Evolutionary conservation across 2,797 vertebrate species (phyloP).

Genomic region (Falco berigora): DNA sequence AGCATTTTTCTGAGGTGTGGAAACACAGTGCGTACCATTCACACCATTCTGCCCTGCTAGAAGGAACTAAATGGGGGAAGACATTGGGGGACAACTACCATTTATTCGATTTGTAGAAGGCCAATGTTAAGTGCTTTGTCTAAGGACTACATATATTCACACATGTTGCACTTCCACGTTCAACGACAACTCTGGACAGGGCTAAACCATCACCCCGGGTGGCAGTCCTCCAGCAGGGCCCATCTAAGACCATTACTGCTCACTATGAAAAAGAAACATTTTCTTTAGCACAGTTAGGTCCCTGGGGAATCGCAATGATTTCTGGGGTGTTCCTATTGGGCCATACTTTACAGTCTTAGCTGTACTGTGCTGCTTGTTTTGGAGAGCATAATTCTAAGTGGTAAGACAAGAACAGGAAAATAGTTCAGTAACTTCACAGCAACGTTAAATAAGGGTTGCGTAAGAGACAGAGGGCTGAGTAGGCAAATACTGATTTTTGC

Average conservation of each 20-base stretch:
- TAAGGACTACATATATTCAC: rapidly evolving
- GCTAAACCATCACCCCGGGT: neutral
- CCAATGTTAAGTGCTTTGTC: neutral
- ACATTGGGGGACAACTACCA: rapidly evolving
- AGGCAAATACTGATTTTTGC: neutral
- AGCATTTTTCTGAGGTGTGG: neutral
- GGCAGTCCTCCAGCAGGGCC: too few relatives aligned
- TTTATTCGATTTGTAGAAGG: neutral
- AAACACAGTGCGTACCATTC: rapidly evolving
- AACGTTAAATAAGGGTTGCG: neutral
- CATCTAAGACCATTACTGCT: neutral
- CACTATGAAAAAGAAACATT: rapidly evolving
- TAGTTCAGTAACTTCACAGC: neutral
- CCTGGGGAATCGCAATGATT: too few relatives aligned
- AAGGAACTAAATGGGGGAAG: neutral
- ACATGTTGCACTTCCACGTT: neutral
- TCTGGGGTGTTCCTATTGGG: neutral
- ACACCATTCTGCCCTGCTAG: neutral
- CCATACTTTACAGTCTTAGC: too few relatives aligned
- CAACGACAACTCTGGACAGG: neutral
- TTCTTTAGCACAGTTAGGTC: neutral
- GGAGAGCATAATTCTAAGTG: neutral
- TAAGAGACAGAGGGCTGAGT: neutral
- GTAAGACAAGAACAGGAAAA: neutral
- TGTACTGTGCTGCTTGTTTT: neutral